Conservation (phyloP, 2,113 vertebrate genomes). For the Ciconia boyciana region DNA sequence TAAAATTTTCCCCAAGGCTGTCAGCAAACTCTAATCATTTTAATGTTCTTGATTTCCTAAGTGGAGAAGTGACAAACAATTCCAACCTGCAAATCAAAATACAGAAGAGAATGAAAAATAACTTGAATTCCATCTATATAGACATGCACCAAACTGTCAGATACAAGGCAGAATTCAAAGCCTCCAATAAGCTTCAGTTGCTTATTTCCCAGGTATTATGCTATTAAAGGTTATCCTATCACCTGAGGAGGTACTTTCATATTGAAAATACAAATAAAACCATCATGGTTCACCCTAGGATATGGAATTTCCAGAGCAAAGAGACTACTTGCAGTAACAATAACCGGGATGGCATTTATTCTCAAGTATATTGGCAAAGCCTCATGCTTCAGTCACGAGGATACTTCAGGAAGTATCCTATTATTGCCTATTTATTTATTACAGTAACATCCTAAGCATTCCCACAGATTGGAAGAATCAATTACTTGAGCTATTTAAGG, state of each 20-base stretch:
- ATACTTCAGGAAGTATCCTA: background rate
- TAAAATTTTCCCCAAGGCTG: constrained; percentile 41
- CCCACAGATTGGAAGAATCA: background rate
- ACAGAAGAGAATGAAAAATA: constrained; percentile 2
- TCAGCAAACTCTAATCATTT: constrained; percentile 31
- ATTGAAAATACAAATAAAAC: constrained; percentile 1
- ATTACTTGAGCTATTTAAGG: background rate
- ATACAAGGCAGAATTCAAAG: constrained; percentile 10
- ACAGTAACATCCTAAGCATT: background rate
- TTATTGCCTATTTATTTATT: background rate
- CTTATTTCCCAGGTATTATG: background rate
- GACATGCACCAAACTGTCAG: background rate
- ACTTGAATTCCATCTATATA: background rate
- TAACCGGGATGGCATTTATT: background rate
- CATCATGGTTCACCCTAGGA: background rate
- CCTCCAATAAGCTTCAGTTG: background rate
- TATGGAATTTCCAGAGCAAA: background rate
- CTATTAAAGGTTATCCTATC: background rate
- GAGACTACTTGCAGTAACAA: background rate
- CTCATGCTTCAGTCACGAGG: background rate
- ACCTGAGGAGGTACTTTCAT: background rate
- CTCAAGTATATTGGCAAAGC: background rate
- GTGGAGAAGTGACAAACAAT: background rate
- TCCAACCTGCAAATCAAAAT: background rate
- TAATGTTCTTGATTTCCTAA: constrained; percentile 18